Base-by-base conservation (phyloP, 2,797 vertebrate species). In the Synaphobranchus kaupii region DNA sequence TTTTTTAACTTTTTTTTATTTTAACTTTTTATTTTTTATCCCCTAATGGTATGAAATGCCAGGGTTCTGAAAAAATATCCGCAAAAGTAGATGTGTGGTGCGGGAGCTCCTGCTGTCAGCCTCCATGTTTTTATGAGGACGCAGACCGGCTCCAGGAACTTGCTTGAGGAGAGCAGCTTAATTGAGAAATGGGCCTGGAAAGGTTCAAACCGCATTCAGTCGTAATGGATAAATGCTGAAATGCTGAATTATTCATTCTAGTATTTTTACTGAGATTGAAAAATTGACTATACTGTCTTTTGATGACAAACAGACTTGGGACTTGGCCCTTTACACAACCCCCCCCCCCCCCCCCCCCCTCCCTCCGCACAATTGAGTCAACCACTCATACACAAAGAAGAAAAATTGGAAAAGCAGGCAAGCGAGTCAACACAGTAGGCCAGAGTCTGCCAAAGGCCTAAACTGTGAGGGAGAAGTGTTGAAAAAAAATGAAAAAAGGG, bases 221-320 rank as follows among this genome's bases (percentile, higher is more conserved):
- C 28, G 28, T 22, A 28, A 71, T 10, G 66, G 66, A 31, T 31
- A 71, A 34, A 71, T 31, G 66, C 4, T 71, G n/a, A 71, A 71
- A 71, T 71, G n/a, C 66, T 28, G 28, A 71, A 71, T 71, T 12
- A 71, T 71, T 28, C n/a, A 28, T 71, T 31, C 7, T 71, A 31
- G 28, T 71, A 28, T 71, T 71, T 63, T 71, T 71, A 71, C 66
- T 34, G n/a, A 31, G 66, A 71, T 34, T 71, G 66, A 71, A 31
- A 39, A 91, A 87, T 93, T 89, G 88, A 90, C 86, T 89, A 90
- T 92, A 91, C 89, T 84, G 88, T 91, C 91, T 90, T 91, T 88
- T 78, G 68, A 76, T 90, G 89, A 87, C 85, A 78, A 76, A 81
- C 84, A 87, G 78, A 83, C 84, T 85, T 47, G 25, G 50, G 86